Base-by-base conservation (phyloP, 1,140 invertebrate species). In the Drosophila pseudoananassae region DNA sequence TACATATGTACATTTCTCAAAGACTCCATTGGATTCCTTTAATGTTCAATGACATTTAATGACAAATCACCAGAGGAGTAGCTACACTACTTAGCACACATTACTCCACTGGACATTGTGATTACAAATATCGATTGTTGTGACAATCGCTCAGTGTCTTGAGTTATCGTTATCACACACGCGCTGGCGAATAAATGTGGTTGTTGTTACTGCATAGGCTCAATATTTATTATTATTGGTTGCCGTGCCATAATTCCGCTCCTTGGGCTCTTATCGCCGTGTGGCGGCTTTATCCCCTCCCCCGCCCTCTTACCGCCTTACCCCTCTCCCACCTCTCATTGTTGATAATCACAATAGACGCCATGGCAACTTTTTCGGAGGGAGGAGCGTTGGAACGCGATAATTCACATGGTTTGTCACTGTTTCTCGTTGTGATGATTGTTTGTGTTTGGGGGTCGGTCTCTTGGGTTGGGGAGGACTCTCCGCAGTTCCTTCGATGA, bases 151-250 rank as follows among this genome's bases (percentile, higher is more conserved):
- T 50, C 57, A 31, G 56, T 75, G 53, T 71, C 15, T 23, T 45
- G 50, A 73, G 71, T 65, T 75, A 75, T 75, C 71, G 71, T 74
- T 74, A 74, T 75, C 70, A 75, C 36, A 75, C 71, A 75, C 71
- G 71, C 71, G 51, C 71, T 56, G 29, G 45, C 68, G 45, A 55
- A 64, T 73, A 52, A 53, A 27, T 38, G 57, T n/a, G n/a, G n/a
- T 61, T 73, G 69, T 72, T 75, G 57, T 54, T 76, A 53, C 36
- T 76, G 40, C 55, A 20, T 38, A 68, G 53, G 73, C 60, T 49
- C 59, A 76, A 59, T 60, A 76, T 76, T 76, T 69, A 60, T 76
- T 53, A 59, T 71, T 71, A 65, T 75, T 72, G 73, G 74, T 76
- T 76, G 73, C 73, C 63, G 73, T 76, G 66, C 61, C 61, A 43